Evolutionary conservation across 2,113 vertebrate genomes (phyloP).

Genomic region (Xenopus borealis): DNA sequence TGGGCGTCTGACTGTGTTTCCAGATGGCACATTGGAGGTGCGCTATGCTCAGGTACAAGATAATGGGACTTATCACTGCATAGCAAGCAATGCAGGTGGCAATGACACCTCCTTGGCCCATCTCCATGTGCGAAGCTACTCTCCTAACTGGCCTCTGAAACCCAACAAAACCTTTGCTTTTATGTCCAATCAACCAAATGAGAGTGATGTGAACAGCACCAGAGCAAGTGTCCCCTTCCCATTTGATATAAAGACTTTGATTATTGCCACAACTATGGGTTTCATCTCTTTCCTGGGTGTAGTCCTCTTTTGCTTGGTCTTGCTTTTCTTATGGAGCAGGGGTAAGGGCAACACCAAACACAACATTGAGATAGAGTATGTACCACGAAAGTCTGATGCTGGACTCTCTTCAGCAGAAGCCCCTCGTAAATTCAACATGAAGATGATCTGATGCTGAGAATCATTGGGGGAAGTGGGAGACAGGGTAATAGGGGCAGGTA

Average conservation of each 20-base stretch:
- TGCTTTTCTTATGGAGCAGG: constrained; percentile 97
- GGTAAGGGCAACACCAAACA: constrained; percentile 98
- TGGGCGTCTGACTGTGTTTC: constrained; percentile 90
- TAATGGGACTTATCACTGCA: constrained; percentile 94
- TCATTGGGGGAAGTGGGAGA: constrained; percentile 45
- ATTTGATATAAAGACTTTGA: constrained; percentile 97
- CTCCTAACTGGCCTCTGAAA: constrained; percentile 92
- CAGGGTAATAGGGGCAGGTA: constrained; percentile 23
- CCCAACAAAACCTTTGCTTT: constrained; percentile 97
- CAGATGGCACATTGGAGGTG: constrained; percentile 93
- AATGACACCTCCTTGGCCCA: constrained; percentile 93
- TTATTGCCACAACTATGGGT: constrained; percentile 98
- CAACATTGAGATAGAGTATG: constrained; percentile 97
- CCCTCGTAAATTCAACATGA: constrained; percentile 98
- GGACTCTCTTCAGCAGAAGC: constrained; percentile 89
- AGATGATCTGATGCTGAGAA: constrained; percentile 85
- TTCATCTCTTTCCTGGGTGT: constrained; percentile 98
- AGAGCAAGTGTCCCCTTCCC: constrained; percentile 89
- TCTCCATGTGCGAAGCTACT: constrained; percentile 94
- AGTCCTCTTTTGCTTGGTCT: constrained; percentile 94
- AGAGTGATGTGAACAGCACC: constrained; percentile 90
- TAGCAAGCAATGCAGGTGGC: constrained; percentile 93
- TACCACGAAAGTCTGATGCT: constrained; percentile 93
- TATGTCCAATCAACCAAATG: constrained; percentile 95
- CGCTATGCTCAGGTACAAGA: constrained; percentile 98